These are phyloP conservation scores for Lepidocolaptes lacrymiger DNA, from an alignment of 2,797 vertebrate genomes.

Conservation along the genomic window DNA sequence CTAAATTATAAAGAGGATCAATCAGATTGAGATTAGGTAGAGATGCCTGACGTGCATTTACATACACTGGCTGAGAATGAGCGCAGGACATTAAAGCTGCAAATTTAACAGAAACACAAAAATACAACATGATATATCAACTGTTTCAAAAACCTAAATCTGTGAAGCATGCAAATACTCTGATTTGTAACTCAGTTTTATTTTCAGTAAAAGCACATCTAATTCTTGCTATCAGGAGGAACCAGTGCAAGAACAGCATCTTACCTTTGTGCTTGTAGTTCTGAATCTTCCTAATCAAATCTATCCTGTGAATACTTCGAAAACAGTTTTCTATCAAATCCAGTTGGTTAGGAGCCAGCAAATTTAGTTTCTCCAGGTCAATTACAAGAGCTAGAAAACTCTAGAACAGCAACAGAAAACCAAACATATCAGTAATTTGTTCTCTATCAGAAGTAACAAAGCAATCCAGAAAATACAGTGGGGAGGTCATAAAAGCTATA, in stretches of 20 bases:
- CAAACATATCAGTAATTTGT: not conserved
- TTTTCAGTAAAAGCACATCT: not conserved
- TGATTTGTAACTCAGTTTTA: not conserved
- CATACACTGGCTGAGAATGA: slow-evolving; percentile 34
- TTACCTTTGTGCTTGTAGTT: slow-evolving; percentile 83
- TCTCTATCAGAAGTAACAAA: not conserved
- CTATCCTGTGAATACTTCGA: slow-evolving; percentile 81
- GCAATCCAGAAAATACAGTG: not conserved
- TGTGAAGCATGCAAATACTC: not conserved
- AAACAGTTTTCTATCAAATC: slow-evolving; percentile 85
- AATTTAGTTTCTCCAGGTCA: slow-evolving; percentile 88
- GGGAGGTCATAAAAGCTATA: not conserved
- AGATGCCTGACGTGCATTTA: slow-evolving; percentile 65
- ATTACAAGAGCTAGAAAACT: slow-evolving; percentile 87
- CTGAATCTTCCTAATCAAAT: slow-evolving; percentile 85
- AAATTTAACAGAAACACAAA: slow-evolving; percentile 56
- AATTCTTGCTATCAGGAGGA: not conserved
- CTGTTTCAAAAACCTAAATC: not conserved
- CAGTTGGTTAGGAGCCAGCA: slow-evolving; percentile 82
- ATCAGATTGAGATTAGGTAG: slow-evolving; percentile 66
- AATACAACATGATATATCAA: not conserved
- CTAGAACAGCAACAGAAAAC: slow-evolving; percentile 71
- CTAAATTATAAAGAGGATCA: slow-evolving; percentile 58
- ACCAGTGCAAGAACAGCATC: not conserved
- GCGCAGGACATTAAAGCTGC: slow-evolving; percentile 10